Conservation (phyloP, 1,140 invertebrate species). For the Lerema accius region DNA sequence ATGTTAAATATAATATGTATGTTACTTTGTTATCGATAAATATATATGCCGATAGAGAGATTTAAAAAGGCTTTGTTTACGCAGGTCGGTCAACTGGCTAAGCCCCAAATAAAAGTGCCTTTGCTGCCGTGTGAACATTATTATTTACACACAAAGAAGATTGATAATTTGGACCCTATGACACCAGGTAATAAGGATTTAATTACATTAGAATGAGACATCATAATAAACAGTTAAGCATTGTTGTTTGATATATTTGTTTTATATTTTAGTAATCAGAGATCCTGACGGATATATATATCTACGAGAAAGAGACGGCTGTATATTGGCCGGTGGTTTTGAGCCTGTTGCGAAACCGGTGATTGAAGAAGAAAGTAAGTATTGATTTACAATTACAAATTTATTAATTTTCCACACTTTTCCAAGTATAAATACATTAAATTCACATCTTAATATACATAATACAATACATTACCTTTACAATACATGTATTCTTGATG, state of each 20-base stretch:
- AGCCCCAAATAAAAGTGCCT: slow-evolving; percentile 94
- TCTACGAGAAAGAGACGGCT: slow-evolving; percentile 91
- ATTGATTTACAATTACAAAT: slow-evolving; percentile 22
- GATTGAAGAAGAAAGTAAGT: slow-evolving; percentile 88
- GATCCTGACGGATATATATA: slow-evolving; percentile 96
- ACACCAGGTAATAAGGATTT: slow-evolving; percentile 89
- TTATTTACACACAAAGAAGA: slow-evolving; percentile 93
- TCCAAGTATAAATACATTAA: too few species aligned
- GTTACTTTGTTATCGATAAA: too few species aligned
- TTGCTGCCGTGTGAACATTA: slow-evolving; percentile 97
- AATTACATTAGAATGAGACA: too few species aligned
- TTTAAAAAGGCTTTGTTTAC: too few species aligned
- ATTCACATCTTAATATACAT: too few species aligned
- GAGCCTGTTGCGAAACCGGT: slow-evolving; percentile 94
- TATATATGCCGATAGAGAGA: too few species aligned
- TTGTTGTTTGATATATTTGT: slow-evolving; percentile 17
- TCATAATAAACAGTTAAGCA: too few species aligned
- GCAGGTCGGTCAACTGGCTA: slow-evolving; percentile 90
- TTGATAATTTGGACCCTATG: slow-evolving; percentile 87
- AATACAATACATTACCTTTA: too few species aligned
- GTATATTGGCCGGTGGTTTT: slow-evolving; percentile 93
- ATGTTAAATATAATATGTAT: too few species aligned
- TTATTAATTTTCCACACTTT: too few species aligned
- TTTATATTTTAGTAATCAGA: slow-evolving; percentile 86
- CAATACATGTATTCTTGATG: too few species aligned